Evolutionary conservation across 2,888 invertebrate genomes (phyloP), one percentile per base, ranked within the genome.

Genomic region (Rhagonycha fulva): DNA sequence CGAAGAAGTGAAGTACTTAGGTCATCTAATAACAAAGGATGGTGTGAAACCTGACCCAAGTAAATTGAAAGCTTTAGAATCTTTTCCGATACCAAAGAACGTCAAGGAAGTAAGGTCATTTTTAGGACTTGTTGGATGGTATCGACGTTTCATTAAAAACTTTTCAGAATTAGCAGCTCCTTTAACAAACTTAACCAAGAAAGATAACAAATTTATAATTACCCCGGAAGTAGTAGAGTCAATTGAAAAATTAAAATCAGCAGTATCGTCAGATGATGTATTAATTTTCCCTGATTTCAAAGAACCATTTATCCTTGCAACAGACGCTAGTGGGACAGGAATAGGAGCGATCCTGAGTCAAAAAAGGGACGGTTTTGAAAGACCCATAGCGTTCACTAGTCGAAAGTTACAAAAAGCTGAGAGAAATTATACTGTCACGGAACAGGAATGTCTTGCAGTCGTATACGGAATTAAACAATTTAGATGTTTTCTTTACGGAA

Each of bases 291-390:
- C 69, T 70, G 80, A 74, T 75, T 82, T 77, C 77, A 70, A 62
- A 75, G 79, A 82, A 80, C 70, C 78, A 9, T 86, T 85, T 71
- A 74, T 80, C 23, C 60, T 85, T 12, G 81, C 82, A 0, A 85
- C 86, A 0, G 87, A 87, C 74, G 87, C 86, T 0, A 82, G 82
- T 19, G 81, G 26, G 3, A 71, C 72, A 12, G 75, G 76, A 72
- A 70, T 19, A 4, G 26, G 68, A 14, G 32, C 67, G 11, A 70
- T 72, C 26, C 11, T 76, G 14, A 66, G 61, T 26, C 26, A 26
- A 26, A 26, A 63, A 10, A 24, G 12, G 12, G 70, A 67, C 74
- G 76, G 66, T 3, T 4, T 3, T 63, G 66, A 60, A 67, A 12
- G 74, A 79, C 30, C n/a, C 3, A 12, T 24, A 63, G 9, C n/a